phyloP scores from a whole-genome alignment of 2,888 invertebrate species.

The Noctua pronuba region DNA sequence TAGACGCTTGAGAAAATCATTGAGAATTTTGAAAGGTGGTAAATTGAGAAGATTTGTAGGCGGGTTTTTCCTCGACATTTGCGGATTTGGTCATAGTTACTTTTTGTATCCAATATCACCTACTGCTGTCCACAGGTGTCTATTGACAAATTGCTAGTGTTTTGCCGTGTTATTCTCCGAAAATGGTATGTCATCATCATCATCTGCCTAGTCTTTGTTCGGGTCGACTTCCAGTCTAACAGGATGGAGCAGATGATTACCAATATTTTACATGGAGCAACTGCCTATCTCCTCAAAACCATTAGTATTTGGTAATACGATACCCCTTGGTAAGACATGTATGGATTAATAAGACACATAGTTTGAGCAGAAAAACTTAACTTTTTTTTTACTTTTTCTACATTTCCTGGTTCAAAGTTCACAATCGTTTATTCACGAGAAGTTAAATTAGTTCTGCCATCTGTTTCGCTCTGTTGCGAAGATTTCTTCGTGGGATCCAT shows the following conservation, averaged over 20 bases:
- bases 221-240: not conserved
- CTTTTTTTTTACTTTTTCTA: not conserved
- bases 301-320: not conserved
- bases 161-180: not conserved
- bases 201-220: not conserved
- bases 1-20: not conserved
- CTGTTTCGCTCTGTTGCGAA: slow-evolving; percentile 32
- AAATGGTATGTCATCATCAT: not conserved
- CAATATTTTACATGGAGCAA: not conserved
- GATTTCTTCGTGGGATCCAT: slow-evolving; percentile 41
- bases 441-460: slow-evolving; percentile 53
- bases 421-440: slow-evolving; percentile 26
- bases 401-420: slow-evolving; percentile 31
- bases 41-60: not conserved
- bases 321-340: not conserved
- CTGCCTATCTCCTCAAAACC: not conserved
- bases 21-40: not conserved
- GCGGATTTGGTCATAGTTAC: not conserved
- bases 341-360: not conserved
- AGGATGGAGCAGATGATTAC: not conserved
- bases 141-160: not conserved
- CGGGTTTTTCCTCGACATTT: not conserved
- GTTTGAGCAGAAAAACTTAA: not conserved
- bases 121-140: not conserved
- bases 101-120: not conserved